Percentiles rank a stretch among this genome's conserved stretches.
phyloP scores from a whole-genome alignment of 2,113 vertebrate genomes.

The Dicentrarchus labrax region DNA sequence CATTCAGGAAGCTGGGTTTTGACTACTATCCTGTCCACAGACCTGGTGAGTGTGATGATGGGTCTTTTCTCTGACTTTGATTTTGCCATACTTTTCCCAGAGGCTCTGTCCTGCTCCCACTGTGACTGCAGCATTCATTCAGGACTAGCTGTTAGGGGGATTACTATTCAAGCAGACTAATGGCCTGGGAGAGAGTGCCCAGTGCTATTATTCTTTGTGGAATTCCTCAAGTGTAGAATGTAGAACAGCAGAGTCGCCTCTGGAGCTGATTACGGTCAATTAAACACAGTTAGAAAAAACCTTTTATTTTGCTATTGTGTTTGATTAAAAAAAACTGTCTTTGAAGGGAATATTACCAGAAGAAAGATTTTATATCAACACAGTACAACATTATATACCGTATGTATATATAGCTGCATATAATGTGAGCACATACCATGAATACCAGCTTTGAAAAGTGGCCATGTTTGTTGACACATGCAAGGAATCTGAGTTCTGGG shows the following conservation, averaged over 20 bases:
- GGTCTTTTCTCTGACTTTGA: constrained; percentile 9
- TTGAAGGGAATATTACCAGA: constrained; percentile 2
- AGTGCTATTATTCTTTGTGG: constrained; percentile 47
- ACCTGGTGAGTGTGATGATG: constrained; percentile 87
- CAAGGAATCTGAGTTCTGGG: neutral
- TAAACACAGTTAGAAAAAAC: neutral
- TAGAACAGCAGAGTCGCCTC: constrained; percentile 27
- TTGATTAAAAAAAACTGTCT: neutral
- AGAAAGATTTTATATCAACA: neutral
- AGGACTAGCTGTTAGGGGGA: constrained; percentile 52
- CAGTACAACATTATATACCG: neutral
- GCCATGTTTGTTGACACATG: neutral
- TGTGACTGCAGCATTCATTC: constrained; percentile 49
- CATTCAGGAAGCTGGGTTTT: constrained; percentile 93
- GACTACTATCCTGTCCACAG: constrained; percentile 97
- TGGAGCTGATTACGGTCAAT: constrained; percentile 19
- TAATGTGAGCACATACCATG: neutral
- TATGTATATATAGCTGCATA: neutral
- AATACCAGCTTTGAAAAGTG: neutral
- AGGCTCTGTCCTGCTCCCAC: constrained; percentile 20
- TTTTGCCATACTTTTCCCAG: constrained; percentile 23
- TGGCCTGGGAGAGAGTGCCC: constrained; percentile 38
- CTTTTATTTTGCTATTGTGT: neutral
- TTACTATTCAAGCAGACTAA: constrained; percentile 66
- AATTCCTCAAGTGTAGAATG: constrained; percentile 47